Conservation (phyloP, 2,113 vertebrate genomes). For the Sander vitreus region DNA sequence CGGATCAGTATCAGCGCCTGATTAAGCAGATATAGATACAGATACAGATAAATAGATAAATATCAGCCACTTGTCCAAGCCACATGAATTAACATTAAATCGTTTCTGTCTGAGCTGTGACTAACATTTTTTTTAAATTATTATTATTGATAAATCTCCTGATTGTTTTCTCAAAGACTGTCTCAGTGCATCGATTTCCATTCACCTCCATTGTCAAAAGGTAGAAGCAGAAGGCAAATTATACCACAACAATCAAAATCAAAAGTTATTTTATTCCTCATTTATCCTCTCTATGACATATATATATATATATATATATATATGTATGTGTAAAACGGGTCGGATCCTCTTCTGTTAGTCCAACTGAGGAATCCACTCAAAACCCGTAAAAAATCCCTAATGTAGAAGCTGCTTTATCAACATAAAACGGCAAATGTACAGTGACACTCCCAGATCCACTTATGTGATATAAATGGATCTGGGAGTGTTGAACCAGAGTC, state of each 20-base stretch:
- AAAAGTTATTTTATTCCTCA: constrained; percentile 6
- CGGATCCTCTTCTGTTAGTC: constrained; percentile 38
- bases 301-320: background rate
- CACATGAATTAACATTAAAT: background rate
- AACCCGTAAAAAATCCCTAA: constrained; percentile 30
- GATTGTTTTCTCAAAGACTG: too few species aligned
- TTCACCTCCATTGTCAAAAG: background rate
- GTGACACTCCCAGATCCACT: constrained; percentile 1
- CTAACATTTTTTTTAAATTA: too few species aligned
- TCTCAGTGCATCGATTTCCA: background rate
- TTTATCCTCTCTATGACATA: constrained; percentile 10
- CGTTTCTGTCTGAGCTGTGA: background rate
- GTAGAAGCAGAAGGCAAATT: background rate
- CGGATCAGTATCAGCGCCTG: background rate
- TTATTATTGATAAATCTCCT: too few species aligned
- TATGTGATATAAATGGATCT: constrained; percentile 41
- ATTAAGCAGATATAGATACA: background rate
- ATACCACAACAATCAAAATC: background rate
- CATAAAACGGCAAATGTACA: constrained; percentile 33
- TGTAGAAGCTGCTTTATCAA: constrained; percentile 42
- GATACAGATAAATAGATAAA: background rate
- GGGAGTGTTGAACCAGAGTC: constrained; percentile 45
- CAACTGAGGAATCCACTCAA: constrained; percentile 29
- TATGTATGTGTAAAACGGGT: background rate
- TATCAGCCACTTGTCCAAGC: background rate